phyloP scores from a whole-genome alignment of 2,113 vertebrate genomes.

The Columba livia region DNA sequence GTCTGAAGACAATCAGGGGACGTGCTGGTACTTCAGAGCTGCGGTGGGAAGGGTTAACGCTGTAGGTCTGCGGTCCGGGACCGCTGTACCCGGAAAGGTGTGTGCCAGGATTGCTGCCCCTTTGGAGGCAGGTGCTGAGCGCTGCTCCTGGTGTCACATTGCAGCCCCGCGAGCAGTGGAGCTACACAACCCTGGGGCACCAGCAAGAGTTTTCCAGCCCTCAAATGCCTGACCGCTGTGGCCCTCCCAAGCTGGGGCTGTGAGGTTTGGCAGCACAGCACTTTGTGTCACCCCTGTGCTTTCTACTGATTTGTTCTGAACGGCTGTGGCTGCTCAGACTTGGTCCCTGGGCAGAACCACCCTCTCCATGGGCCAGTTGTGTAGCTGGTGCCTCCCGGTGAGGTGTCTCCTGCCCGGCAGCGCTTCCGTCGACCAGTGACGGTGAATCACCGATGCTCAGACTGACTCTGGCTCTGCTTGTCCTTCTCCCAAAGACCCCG shows the following conservation, averaged over 20 bases:
- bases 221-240: not conserved
- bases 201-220: not conserved
- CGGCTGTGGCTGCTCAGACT: not conserved
- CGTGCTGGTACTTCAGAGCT: not conserved
- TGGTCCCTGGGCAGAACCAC: not conserved
- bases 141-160: not conserved
- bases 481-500: not conserved
- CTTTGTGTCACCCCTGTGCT: not conserved
- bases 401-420: not conserved
- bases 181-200: not conserved
- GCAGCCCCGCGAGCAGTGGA: no score
- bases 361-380: not conserved
- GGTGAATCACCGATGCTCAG: not conserved
- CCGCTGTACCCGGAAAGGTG: not conserved
- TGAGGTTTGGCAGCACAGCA: not conserved
- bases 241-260: accelerated
- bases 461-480: not conserved
- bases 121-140: accelerated
- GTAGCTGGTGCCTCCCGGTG: not conserved
- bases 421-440: accelerated
- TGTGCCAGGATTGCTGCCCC: not conserved
- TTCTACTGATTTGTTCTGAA: not conserved
- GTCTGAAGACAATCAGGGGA: not conserved
- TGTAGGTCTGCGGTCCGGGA: not conserved
- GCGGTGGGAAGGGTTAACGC: accelerated